Conservation (phyloP, 2,888 invertebrate species). For the Orgyia antiqua region DNA sequence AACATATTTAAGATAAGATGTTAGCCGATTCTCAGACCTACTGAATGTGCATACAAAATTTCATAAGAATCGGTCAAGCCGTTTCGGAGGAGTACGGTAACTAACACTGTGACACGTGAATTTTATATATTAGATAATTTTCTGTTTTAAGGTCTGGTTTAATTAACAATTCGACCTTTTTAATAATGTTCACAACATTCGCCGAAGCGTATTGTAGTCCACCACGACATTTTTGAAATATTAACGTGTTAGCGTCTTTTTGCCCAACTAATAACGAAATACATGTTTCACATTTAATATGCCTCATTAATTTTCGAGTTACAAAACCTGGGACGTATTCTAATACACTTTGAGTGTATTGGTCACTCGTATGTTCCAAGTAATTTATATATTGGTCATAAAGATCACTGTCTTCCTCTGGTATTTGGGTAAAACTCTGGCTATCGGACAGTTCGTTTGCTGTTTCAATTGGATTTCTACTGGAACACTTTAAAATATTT, state of each 20-base stretch:
- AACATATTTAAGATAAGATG: too few relatives aligned
- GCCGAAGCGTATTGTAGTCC: neutral
- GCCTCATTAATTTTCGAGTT: neutral
- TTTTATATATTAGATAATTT: too few relatives aligned
- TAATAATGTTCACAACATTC: neutral
- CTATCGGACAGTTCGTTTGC: neutral
- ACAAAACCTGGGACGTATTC: neutral
- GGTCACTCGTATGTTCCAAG: neutral
- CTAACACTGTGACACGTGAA: too few relatives aligned
- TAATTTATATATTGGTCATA: neutral
- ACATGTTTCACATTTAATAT: neutral
- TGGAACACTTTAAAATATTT: neutral
- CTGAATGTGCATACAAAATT: too few relatives aligned
- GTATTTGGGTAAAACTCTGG: neutral
- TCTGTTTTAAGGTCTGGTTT: neutral
- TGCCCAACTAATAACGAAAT: neutral
- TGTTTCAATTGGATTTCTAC: neutral
- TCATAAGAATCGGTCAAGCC: too few relatives aligned
- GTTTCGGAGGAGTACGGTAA: too few relatives aligned
- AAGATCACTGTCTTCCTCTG: neutral
- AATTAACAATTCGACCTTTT: neutral
- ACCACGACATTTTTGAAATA: too few relatives aligned
- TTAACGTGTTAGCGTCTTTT: too few relatives aligned
- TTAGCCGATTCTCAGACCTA: too few relatives aligned
- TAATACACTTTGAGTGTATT: neutral